Evolutionary conservation across 2,113 vertebrate species (phyloP), one percentile per base, ranked within the genome.

Genomic region (Amphiprion percula): DNA sequence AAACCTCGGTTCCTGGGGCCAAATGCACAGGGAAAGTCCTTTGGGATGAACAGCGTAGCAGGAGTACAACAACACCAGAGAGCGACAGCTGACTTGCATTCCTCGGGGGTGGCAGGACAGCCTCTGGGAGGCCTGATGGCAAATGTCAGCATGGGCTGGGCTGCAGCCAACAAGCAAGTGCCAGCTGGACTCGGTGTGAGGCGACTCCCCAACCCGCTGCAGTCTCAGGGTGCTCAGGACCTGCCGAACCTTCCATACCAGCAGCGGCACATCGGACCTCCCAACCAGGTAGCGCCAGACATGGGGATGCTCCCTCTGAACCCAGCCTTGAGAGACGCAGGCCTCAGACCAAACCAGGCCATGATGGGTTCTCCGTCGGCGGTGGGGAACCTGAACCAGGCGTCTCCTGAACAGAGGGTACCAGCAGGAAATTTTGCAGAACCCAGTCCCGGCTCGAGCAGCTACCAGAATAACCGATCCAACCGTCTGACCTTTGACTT

Each of bases 401-500:
- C 96, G 53, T 96, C 95, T 44, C 94, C 96, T 0, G 91, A 95
- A 0, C 93, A 95, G 63, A 91, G 95, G 60, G 92, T 97, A 83
- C 90, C 95, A 0, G 79, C 97, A 44, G 79, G 89, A 15, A 85
- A 61, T 82, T 97, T 97, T 80, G 90, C 95, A 41, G 91, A 95
- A 21, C 77, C 95, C 75, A 94, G 85, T 85, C 96, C 94, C 52
- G 92, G 92, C 63, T 86, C 94, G 6, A 73, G 91, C 67, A 88
- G 92, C 81, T 98, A 96, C 90, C 96, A 96, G 85, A 96, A 94
- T 65, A 96, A 95, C 73, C 95, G 95, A 1, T 69, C 92, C 53
- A 96, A 87, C 75, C 97, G 96, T 23, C 68, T 94, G 76, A 95
- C 95, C 0, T 99, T 99, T 92, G 98, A 98, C 92, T 98, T 99